Conservation (phyloP, 2,113 vertebrate species). For the Myanophis thanlyinensis region DNA sequence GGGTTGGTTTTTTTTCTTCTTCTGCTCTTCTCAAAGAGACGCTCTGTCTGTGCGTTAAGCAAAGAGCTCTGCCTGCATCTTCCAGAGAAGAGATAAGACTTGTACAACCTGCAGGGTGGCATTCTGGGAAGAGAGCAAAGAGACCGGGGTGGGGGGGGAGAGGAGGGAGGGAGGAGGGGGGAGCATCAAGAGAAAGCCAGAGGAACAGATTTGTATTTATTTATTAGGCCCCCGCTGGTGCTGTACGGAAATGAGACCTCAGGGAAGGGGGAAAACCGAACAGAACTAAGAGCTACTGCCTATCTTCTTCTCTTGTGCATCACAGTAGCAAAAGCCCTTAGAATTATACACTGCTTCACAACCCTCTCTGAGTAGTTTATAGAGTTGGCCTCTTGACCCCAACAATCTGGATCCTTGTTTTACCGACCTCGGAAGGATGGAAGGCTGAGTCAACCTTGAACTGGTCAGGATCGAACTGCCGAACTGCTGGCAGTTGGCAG, state of each 20-base stretch:
- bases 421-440: background rate
- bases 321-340: background rate
- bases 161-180: too few relatives aligned
- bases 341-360: background rate
- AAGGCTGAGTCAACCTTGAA: background rate
- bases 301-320: background rate
- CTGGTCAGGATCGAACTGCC: background rate
- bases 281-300: background rate
- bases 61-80: slow-evolving; percentile 58
- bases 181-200: background rate
- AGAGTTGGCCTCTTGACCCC: background rate
- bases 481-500: too few relatives aligned
- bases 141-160: background rate
- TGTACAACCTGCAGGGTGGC: slow-evolving; percentile 38
- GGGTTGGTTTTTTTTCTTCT: too few relatives aligned
- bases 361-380: background rate
- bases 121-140: slow-evolving; percentile 12
- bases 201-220: background rate
- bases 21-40: slow-evolving; percentile 65
- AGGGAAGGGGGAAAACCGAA: too few relatives aligned
- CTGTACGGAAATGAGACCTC: background rate
- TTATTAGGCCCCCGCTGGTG: too few relatives aligned
- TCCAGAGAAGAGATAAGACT: slow-evolving; percentile 58
- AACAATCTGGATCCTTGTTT: background rate
- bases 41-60: slow-evolving; percentile 62